phyloP scores from a whole-genome alignment of 2,113 vertebrate genomes.

The Periophthalmus modestus region DNA sequence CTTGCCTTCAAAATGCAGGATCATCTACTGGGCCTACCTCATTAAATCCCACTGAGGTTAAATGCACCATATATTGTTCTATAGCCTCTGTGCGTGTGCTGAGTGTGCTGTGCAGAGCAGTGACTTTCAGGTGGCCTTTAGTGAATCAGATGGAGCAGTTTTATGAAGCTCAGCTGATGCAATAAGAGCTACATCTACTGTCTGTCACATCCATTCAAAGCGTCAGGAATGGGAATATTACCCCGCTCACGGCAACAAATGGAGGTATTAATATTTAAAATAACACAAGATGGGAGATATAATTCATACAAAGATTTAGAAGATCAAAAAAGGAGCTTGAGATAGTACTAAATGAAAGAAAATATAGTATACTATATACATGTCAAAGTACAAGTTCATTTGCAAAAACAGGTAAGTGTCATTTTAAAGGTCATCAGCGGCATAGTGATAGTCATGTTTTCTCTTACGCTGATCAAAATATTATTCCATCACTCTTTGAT shows the following conservation, averaged over 20 bases:
- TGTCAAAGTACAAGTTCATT: background rate
- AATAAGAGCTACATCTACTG: conserved; percentile 1
- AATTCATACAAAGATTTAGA: background rate
- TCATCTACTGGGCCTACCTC: background rate
- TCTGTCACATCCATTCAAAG: conserved; percentile 11
- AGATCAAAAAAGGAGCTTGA: background rate
- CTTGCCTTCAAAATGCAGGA: too few relatives aligned
- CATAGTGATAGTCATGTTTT: too few relatives aligned
- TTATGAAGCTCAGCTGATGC: conserved; percentile 6
- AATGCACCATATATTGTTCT: background rate
- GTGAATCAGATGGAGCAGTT: background rate
- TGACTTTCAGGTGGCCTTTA: conserved; percentile 2
- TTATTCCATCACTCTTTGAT: too few relatives aligned
- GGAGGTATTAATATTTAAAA: background rate
- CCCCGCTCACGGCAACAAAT: background rate
- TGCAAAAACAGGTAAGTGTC: too few relatives aligned
- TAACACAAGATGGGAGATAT: background rate
- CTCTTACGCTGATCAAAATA: too few relatives aligned
- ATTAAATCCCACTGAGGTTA: background rate
- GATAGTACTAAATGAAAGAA: background rate
- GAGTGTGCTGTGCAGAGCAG: background rate
- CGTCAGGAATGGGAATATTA: background rate
- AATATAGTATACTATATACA: background rate
- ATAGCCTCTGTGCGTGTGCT: background rate
- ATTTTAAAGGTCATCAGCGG: too few relatives aligned